Conservation (phyloP, 53 echinoderm and acorn worm species). For the Mesocentrotus franciscanus region DNA sequence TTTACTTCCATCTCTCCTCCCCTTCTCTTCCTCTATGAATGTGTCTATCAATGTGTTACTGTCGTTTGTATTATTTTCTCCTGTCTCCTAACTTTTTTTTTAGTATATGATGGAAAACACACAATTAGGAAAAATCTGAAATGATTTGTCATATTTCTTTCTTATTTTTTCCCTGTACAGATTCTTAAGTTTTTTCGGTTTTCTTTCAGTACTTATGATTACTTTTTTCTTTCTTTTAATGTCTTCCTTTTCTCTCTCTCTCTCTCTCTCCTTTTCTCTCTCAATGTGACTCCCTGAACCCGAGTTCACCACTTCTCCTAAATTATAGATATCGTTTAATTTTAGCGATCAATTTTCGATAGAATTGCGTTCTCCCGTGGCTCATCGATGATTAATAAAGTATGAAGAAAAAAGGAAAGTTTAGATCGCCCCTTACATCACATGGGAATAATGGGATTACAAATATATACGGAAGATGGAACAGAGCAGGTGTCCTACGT, state of each 20-base stretch:
- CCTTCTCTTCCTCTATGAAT: neutral
- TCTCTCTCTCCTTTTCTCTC: neutral
- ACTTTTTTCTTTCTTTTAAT: no score
- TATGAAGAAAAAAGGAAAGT: neutral
- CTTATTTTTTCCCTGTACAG: no score
- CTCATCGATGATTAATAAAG: neutral
- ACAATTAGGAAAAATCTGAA: no score
- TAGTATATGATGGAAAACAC: no score
- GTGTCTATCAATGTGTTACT: no score
- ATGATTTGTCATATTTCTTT: no score
- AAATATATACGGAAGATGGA: neutral
- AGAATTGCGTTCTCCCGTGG: neutral
- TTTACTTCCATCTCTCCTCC: constrained; percentile 14
- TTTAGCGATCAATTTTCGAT: neutral
- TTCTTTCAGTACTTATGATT: no score
- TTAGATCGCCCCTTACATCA: neutral
- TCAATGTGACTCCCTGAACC: neutral
- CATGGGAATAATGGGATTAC: neutral
- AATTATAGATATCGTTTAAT: constrained; percentile 8
- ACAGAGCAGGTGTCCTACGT: neutral
- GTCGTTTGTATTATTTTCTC: no score
- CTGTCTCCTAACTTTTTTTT: no score
- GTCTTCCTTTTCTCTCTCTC: constrained; percentile 2
- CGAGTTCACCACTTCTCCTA: neutral
- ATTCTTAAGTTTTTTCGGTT: no score